A percentile compares a stretch with the other conserved stretches of the same genome.
phyloP scores from a whole-genome alignment of 2,113 vertebrate genomes.

The Cranoglanis bouderius region DNA sequence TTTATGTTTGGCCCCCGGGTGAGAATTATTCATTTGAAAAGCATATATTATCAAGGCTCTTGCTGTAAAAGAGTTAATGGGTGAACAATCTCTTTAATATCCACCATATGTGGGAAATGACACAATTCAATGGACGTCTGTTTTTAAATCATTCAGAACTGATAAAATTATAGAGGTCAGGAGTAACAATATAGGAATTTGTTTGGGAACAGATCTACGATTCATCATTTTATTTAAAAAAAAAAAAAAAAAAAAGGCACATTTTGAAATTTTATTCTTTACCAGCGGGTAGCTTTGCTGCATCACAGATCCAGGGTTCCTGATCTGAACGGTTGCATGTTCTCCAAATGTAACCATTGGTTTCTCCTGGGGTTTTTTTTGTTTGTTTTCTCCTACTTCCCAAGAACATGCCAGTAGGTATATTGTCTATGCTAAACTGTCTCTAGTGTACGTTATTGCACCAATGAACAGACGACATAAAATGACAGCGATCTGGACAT shows the following conservation, averaged over 20 bases:
- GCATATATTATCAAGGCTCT: neutral
- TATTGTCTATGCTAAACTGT: too few relatives aligned
- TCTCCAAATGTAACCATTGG: neutral
- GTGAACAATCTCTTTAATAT: conserved; percentile 22
- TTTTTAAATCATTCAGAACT: conserved; percentile 12
- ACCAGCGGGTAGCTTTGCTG: too few relatives aligned
- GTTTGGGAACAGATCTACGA: neutral
- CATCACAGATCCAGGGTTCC: too few relatives aligned
- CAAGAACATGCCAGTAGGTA: too few relatives aligned
- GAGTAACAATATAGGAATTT: neutral
- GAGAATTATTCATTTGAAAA: conserved; percentile 14
- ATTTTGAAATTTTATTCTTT: neutral
- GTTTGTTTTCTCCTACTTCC: too few relatives aligned
- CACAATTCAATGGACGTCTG: neutral
- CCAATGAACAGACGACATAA: too few relatives aligned
- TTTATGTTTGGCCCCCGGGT: neutral
- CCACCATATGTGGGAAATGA: neutral
- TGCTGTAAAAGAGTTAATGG: conserved; percentile 15
- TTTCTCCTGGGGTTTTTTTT: neutral
- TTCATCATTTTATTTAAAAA: neutral
- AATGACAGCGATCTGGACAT: too few relatives aligned
- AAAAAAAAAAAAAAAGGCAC: too few relatives aligned
- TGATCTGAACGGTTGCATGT: neutral
- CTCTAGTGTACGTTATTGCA: too few relatives aligned
- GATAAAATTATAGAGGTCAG: neutral